A percentile compares a stretch with the other conserved stretches of the same genome.
phyloP scores from a whole-genome alignment of 2,113 vertebrate species.

The Solea senegalensis region DNA sequence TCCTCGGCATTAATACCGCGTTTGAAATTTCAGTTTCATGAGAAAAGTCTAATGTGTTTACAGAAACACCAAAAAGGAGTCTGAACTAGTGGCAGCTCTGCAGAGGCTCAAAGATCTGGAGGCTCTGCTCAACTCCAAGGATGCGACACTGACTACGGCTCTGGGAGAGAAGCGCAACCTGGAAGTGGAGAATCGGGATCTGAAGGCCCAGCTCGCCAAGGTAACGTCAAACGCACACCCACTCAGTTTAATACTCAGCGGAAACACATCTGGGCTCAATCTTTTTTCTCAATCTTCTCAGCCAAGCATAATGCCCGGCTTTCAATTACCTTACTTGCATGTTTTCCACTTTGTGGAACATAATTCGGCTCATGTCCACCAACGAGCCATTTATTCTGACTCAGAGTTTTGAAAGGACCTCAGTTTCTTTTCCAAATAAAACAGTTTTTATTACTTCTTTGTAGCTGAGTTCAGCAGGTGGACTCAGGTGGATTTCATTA shows the following conservation, averaged over 20 bases:
- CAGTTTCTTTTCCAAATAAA: too few relatives aligned
- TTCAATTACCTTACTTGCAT: not conserved
- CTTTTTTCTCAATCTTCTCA: not conserved
- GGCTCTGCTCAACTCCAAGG: constrained; percentile 91
- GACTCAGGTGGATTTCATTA: constrained; percentile 7
- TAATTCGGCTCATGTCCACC: too few relatives aligned
- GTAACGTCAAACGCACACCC: constrained; percentile 68
- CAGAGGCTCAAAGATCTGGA: constrained; percentile 91
- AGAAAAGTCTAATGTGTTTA: too few relatives aligned
- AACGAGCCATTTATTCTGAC: too few relatives aligned
- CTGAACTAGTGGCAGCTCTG: constrained; percentile 83
- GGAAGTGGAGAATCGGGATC: constrained; percentile 86
- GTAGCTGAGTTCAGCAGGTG: too few relatives aligned
- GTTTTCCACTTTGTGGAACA: too few relatives aligned
- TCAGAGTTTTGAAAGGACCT: too few relatives aligned
- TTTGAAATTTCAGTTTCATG: too few relatives aligned
- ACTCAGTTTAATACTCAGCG: not conserved
- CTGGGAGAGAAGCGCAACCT: constrained; percentile 90
- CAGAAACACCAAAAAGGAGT: constrained; percentile 92
- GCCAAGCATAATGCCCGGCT: not conserved
- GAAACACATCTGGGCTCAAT: constrained; percentile 55
- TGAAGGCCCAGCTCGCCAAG: constrained; percentile 88
- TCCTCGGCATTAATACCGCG: too few relatives aligned
- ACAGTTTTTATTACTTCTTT: too few relatives aligned
- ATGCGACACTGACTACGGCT: constrained; percentile 87